These are phyloP conservation scores for Brachylomia viminalis DNA, from an alignment of 2,888 invertebrate species.

Conservation along the genomic window DNA sequence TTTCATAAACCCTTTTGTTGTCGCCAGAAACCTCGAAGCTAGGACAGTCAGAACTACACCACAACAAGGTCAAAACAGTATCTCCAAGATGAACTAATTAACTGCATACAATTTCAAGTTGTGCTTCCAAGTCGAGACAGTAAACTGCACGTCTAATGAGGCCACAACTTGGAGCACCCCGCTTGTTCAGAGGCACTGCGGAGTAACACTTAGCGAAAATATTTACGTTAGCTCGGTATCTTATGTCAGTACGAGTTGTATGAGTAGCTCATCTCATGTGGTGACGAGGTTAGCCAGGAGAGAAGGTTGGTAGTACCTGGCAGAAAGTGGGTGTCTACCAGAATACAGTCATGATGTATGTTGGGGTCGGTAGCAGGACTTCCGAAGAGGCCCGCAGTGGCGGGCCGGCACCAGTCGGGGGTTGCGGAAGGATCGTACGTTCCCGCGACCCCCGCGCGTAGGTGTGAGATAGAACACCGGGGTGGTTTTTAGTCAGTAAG, in stretches of 20 bases:
- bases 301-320: neutral
- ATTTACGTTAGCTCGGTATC: conserved; percentile 18
- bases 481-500: no score
- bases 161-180: conserved; percentile 32
- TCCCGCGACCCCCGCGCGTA: no score
- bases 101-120: conserved; percentile 35
- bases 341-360: neutral
- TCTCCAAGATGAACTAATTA: conserved; percentile 32
- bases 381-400: no score
- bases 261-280: neutral
- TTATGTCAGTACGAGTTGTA: neutral
- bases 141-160: conserved; percentile 53
- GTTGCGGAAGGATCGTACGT: no score
- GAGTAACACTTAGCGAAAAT: conserved; percentile 27
- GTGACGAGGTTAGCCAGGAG: neutral
- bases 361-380: neutral
- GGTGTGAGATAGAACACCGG: no score
- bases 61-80: conserved; percentile 20
- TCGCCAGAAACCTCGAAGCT: neutral
- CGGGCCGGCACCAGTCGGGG: no score
- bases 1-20: neutral
- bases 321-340: neutral
- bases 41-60: neutral
- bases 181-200: conserved; percentile 5
- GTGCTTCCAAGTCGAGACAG: conserved; percentile 19